phyloP scores from a whole-genome alignment of 2,888 invertebrate genomes.

The Apoderus coryli region DNA sequence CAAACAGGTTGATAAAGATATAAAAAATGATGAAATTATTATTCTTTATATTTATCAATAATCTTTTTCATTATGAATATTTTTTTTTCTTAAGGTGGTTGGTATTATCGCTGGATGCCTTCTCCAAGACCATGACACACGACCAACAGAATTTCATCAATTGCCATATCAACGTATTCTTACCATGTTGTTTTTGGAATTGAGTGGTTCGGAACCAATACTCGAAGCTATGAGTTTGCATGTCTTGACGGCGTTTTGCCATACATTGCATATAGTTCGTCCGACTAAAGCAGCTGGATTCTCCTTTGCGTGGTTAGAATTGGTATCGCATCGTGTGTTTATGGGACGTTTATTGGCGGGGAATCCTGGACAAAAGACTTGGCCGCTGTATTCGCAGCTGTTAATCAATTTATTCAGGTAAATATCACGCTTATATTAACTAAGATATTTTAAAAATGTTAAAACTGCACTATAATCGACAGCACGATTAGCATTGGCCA shows the following conservation, averaged over 20 bases:
- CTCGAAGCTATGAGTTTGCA: conserved; percentile 90
- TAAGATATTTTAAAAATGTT: too few species aligned
- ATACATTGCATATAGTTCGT: conserved; percentile 83
- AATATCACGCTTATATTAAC: too few species aligned
- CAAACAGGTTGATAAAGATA: too few species aligned
- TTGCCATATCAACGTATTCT: conserved; percentile 95
- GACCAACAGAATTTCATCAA: conserved; percentile 85
- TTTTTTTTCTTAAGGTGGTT: conserved; percentile 18
- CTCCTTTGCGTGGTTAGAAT: conserved; percentile 95
- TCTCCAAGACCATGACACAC: conserved; percentile 89
- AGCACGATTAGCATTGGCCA: too few species aligned
- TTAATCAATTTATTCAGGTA: conserved; percentile 93
- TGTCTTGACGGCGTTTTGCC: conserved; percentile 90
- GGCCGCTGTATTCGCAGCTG: conserved; percentile 95
- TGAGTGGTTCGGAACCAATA: conserved; percentile 86
- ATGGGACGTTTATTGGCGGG: conserved; percentile 85
- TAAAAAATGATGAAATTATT: too few species aligned
- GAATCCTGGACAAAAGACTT: conserved; percentile 87
- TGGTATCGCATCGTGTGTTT: conserved; percentile 93
- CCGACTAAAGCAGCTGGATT: conserved; percentile 93
- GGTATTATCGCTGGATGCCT: conserved; percentile 93
- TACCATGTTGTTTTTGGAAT: conserved; percentile 90
- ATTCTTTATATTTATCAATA: too few species aligned
- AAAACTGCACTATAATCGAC: too few species aligned
- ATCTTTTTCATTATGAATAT: too few species aligned